Evolutionary conservation across 1,140 invertebrate species (phyloP), one percentile per base, ranked within the genome.

Genomic region (Cyclargus thomasi): DNA sequence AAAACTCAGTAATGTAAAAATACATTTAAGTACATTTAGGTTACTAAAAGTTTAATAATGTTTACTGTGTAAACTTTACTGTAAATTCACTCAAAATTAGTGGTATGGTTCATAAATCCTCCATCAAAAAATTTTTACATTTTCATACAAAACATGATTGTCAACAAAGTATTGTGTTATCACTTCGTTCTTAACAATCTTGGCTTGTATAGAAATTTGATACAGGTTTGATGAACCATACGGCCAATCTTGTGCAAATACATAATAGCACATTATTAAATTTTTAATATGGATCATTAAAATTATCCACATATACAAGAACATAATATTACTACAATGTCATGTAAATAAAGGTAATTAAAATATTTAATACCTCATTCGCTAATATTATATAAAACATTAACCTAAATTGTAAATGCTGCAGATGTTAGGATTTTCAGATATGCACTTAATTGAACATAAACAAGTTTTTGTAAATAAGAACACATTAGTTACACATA

Each of bases 401-500:
- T 22, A 20, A 4, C 21, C 14, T 62, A 29, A 21, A 21, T 14
- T 23, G 59, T 29, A 62, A 62, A 62, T 23, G n/a, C 20, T n/a
- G 6, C n/a, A 29, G 29, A 4, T 1, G 29, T 7, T 8, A 29
- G 29, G 29, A 29, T 62, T 62, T 62, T n/a, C 10, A n/a, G 21
- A 23, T 14, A 62, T 62, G 14, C 21, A 62, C 14, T 62, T 23
- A 62, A 8, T 47, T 47, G 39, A 47, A 47, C 39, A 47, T 11
- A 16, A 47, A 47, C 14, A 47, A 29, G 29, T 29, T 47, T 47
- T 47, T 47, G 14, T 47, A 47, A 47, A 47, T 14, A 47, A 47
- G 39, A 47, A 47, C 39, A 47, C 39, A 47, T 14, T 47, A 63
- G 76, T 92, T 86, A 95, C 69, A 95, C 94, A 83, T 96, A 95